Conservation (phyloP, 2,888 invertebrate species). For the Chirona hameri region DNA sequence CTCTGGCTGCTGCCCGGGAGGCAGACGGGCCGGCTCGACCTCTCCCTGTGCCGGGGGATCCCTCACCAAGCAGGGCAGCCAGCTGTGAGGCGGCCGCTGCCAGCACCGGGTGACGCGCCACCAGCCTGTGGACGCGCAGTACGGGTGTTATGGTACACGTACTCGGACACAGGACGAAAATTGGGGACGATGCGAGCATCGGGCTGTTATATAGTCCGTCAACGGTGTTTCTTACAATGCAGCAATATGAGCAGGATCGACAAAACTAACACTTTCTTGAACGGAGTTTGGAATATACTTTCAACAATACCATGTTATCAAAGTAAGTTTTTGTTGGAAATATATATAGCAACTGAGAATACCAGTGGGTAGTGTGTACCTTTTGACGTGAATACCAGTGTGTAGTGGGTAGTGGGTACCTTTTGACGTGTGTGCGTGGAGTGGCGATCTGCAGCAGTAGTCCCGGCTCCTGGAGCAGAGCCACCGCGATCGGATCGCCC, state of each 20-base stretch:
- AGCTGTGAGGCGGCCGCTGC: conserved; percentile 66
- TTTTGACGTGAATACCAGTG: conserved; percentile 57
- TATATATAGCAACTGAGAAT: no score
- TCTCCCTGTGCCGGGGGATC: background rate
- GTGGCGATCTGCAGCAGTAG: conserved; percentile 67
- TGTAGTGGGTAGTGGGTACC: conserved; percentile 46
- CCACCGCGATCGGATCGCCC: conserved; percentile 67
- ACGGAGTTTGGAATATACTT: no score
- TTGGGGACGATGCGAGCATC: no score
- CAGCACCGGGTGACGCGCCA: conserved; percentile 65
- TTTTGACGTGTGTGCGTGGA: conserved; percentile 58
- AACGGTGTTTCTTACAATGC: no score
- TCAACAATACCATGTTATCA: no score
- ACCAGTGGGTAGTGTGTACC: conserved; percentile 46
- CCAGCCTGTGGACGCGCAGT: conserved; percentile 51
- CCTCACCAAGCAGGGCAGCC: conserved; percentile 56
- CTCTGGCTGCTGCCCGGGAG: background rate
- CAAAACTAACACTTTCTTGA: no score
- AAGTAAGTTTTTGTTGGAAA: no score
- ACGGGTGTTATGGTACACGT: background rate
- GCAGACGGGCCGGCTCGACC: background rate
- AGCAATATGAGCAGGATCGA: no score
- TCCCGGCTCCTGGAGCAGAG: conserved; percentile 71
- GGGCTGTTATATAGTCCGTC: no score
- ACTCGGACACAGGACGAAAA: no score